These are phyloP conservation scores for Arctocebus calabarensis DNA, from an alignment of 2,797 vertebrate genomes.

Conservation along the genomic window DNA sequence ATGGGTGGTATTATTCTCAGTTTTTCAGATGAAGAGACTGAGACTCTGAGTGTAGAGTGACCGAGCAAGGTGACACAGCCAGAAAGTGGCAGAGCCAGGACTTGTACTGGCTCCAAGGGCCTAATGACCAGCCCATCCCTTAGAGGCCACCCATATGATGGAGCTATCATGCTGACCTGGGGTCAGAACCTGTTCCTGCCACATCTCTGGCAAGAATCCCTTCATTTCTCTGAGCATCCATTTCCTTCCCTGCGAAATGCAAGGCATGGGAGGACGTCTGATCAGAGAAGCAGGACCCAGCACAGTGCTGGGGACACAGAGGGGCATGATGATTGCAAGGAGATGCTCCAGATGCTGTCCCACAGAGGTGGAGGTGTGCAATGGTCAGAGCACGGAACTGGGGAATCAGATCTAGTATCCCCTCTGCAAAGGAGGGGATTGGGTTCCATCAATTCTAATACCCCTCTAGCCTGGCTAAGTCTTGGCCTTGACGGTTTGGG, in stretches of 20 bases:
- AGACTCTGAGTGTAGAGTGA: neutral
- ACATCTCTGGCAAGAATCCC: neutral
- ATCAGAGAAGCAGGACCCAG: neutral
- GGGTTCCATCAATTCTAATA: rapidly evolving
- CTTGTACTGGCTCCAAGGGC: neutral
- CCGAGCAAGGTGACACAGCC: neutral
- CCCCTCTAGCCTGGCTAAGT: neutral
- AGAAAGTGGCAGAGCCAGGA: too few species aligned
- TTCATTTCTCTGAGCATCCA: neutral
- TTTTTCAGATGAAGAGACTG: neutral
- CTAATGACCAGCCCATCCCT: neutral
- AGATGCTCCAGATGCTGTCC: rapidly evolving
- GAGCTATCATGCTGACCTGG: rapidly evolving
- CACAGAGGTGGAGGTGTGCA: neutral
- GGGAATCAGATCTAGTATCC: rapidly evolving
- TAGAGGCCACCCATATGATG: neutral
- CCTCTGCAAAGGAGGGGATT: neutral
- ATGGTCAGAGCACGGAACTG: rapidly evolving
- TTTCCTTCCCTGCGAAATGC: neutral
- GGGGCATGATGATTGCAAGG: neutral
- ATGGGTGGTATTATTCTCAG: neutral
- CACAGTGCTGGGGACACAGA: neutral
- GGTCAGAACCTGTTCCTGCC: neutral
- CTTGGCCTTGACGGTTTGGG: neutral
- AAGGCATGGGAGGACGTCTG: neutral